Evolutionary conservation across 2,113 vertebrate genomes (phyloP).

Genomic region (Pimephales promelas): DNA sequence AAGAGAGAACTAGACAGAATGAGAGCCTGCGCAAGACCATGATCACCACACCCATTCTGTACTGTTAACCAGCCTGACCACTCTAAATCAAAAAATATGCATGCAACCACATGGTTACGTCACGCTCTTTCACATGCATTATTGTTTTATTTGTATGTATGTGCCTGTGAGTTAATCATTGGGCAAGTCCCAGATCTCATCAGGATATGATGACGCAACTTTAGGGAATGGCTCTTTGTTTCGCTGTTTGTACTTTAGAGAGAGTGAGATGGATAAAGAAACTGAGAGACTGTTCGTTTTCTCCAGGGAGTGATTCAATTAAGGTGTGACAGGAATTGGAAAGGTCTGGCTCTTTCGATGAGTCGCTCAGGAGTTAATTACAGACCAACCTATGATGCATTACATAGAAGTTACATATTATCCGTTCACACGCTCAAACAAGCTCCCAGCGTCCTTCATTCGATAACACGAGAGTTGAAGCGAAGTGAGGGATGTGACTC

Average conservation of each 20-base stretch:
- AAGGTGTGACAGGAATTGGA: conserved; percentile 33
- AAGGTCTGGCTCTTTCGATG: neutral
- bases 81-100: neutral
- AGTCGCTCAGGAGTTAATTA: conserved; percentile 26
- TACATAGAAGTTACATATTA: conserved; percentile 11
- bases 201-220: conserved; percentile 38
- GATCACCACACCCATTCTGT: conserved; percentile 4
- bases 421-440: conserved; percentile 18
- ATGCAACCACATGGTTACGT: neutral
- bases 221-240: conserved; percentile 4
- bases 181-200: neutral
- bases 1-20: conserved; percentile 5
- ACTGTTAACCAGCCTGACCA: neutral
- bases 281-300: conserved; percentile 11
- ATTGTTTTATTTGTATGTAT: conserved; percentile 14
- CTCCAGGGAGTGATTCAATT: conserved; percentile 26
- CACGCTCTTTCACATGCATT: conserved; percentile 32
- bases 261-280: neutral
- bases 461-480: neutral
- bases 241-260: conserved; percentile 31
- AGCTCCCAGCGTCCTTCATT: conserved; percentile 22
- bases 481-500: conserved; percentile 45
- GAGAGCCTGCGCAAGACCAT: conserved; percentile 16
- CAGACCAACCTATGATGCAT: neutral
- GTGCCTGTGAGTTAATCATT: neutral